Conservation (phyloP, 1,140 invertebrate species). For the Aphis craccivora region DNA sequence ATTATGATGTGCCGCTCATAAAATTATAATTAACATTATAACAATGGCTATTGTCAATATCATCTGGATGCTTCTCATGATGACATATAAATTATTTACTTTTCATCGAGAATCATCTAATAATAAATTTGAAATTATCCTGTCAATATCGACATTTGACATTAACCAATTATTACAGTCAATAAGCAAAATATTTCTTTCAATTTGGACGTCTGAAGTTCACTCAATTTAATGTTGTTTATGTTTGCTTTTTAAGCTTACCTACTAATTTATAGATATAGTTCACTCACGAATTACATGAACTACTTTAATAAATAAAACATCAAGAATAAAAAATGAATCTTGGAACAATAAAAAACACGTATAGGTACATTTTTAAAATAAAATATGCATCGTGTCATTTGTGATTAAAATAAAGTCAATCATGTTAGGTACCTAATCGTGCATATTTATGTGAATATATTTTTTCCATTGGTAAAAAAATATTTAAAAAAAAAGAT, state of each 20-base stretch:
- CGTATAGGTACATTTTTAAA: not conserved
- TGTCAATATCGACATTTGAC: conserved; percentile 29
- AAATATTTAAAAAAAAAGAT: not conserved
- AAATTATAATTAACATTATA: conserved; percentile 8
- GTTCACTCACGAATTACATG: not conserved
- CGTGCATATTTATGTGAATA: not conserved
- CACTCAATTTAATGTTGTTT: not conserved
- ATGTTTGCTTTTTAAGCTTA: not conserved
- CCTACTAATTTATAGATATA: not conserved
- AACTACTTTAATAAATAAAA: not conserved
- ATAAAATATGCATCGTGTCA: not conserved
- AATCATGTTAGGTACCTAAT: not conserved
- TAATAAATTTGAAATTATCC: conserved; percentile 24
- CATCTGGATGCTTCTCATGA: not conserved
- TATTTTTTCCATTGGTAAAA: not conserved
- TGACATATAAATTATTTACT: conserved; percentile 1
- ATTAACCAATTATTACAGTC: conserved; percentile 15
- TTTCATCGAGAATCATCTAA: not conserved
- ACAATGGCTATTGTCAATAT: conserved; percentile 4
- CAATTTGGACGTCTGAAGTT: not conserved
- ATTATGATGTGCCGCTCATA: not conserved
- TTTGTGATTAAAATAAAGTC: not conserved
- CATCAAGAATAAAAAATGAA: not conserved
- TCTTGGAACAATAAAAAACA: not conserved
- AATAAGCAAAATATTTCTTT: not conserved